A percentile compares a stretch with the other conserved stretches of the same genome.
Conservation (phyloP, 2,113 vertebrate genomes). For the Rhynchomys soricoides region DNA sequence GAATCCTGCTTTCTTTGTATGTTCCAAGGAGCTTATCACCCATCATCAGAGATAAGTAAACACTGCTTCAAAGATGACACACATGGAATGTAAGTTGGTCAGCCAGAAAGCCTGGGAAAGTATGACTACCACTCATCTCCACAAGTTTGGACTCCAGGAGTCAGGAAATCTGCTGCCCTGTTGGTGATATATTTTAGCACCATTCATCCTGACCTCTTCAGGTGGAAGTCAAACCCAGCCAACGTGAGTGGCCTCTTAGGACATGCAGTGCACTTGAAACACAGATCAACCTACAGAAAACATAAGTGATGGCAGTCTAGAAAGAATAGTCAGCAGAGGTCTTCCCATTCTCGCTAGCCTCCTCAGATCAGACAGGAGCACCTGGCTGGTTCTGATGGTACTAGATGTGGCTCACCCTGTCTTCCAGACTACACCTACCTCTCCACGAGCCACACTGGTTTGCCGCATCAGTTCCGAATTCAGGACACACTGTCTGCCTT, state of each 20-base stretch:
- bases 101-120: background rate
- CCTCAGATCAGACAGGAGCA: background rate
- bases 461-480: background rate
- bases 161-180: background rate
- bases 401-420: background rate
- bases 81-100: background rate
- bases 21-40: background rate
- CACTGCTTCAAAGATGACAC: background rate
- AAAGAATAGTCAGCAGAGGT: background rate
- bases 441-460: background rate
- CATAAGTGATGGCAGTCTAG: background rate
- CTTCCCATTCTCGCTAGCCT: too few relatives aligned
- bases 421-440: accelerated
- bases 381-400: background rate
- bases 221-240: background rate
- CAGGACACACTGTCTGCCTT: background rate
- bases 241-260: background rate
- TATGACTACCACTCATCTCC: too few relatives aligned
- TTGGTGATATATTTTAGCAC: background rate
- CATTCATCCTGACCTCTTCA: background rate
- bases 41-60: background rate
- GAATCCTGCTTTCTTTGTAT: background rate
- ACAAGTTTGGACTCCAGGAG: background rate
- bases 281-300: background rate
- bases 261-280: background rate